A percentile compares a stretch with the other conserved stretches of the same genome.
Evolutionary conservation across 2,113 vertebrate species (phyloP).

Genomic region (Hemibagrus wyckioides): DNA sequence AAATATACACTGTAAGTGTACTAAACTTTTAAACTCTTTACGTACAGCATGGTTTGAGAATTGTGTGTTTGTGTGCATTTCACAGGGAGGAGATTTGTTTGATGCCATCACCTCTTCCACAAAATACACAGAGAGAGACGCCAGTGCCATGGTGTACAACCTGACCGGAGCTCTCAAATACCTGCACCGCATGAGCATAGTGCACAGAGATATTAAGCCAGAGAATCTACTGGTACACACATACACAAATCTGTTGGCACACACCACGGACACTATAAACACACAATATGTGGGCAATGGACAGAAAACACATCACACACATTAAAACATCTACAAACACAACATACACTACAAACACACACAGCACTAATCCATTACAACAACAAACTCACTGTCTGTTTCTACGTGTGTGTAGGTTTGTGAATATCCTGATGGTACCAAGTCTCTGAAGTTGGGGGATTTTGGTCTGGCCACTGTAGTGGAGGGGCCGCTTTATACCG

Average conservation of each 20-base stretch:
- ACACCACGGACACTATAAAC: neutral
- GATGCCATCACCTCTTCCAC: slow-evolving; percentile 98
- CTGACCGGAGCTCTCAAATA: slow-evolving; percentile 90
- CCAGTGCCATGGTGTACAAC: slow-evolving; percentile 97
- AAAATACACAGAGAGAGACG: slow-evolving; percentile 93
- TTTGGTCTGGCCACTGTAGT: slow-evolving; percentile 95
- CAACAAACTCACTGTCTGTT: neutral
- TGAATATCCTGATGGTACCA: slow-evolving; percentile 93
- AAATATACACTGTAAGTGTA: neutral
- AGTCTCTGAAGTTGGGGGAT: slow-evolving; percentile 95
- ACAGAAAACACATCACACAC: neutral
- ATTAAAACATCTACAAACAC: neutral
- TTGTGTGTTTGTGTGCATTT: slow-evolving; percentile 12
- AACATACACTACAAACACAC: neutral
- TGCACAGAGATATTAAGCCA: slow-evolving; percentile 97
- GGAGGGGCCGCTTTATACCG: slow-evolving; percentile 90
- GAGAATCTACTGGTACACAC: slow-evolving; percentile 91
- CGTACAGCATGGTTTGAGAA: neutral
- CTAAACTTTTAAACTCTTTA: neutral
- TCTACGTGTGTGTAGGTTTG: slow-evolving; percentile 79
- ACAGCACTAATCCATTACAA: neutral
- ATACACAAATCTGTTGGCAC: slow-evolving; percentile 2
- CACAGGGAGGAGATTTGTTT: slow-evolving; percentile 93
- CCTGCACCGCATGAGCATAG: slow-evolving; percentile 91
- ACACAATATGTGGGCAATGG: neutral